These are phyloP conservation scores for Dryomyza anilis DNA, from an alignment of 2,888 invertebrate genomes.

Conservation along the genomic window DNA sequence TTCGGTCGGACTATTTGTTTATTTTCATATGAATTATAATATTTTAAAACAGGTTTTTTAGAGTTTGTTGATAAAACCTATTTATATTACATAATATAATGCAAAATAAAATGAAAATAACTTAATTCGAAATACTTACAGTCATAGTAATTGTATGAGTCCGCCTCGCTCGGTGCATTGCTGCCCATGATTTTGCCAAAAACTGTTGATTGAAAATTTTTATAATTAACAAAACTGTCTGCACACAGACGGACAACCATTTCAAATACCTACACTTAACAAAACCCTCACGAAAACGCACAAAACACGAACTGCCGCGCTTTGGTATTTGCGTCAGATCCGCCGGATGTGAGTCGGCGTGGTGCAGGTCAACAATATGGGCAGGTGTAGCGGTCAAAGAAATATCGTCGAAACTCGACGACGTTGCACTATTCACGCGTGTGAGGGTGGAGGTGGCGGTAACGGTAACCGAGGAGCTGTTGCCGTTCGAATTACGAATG, in stretches of 20 bases:
- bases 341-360: not conserved
- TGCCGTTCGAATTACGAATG: not conserved
- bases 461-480: not conserved
- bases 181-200: constrained; percentile 59
- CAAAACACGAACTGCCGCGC: constrained; percentile 42
- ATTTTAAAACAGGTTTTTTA: no score
- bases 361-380: no score
- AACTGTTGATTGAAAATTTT: constrained; percentile 41
- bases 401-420: constrained; percentile 31
- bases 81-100: no score
- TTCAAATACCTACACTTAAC: constrained; percentile 45
- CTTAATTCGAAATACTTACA: constrained; percentile 47
- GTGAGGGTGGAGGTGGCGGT: no score
- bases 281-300: constrained; percentile 47
- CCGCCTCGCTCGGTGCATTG: constrained; percentile 57
- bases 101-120: not conserved
- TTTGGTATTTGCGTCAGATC: constrained; percentile 28
- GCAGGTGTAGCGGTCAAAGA: constrained; percentile 28
- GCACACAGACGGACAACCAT: not conserved
- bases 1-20: no score
- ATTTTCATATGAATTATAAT: no score
- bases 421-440: no score
- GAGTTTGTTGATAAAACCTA: no score
- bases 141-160: constrained; percentile 57
- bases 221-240: no score